Base-by-base conservation (phyloP, 2,797 vertebrate species). In the Lutra lutra region DNA sequence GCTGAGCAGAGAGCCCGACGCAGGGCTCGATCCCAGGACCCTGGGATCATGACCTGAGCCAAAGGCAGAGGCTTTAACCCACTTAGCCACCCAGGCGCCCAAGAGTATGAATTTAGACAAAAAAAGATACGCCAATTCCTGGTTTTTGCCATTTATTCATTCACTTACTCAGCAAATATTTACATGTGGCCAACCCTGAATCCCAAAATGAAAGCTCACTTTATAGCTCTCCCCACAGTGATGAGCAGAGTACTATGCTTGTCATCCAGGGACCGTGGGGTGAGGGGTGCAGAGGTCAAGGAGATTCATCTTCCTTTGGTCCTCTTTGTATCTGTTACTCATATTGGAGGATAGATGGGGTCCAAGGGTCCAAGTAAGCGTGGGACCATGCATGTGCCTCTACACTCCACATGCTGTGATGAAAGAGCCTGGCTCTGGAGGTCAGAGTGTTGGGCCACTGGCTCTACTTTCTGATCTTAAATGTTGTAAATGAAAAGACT, bases 101-200 rank as follows among this genome's bases (percentile, higher is more conserved):
- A 40, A 40, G 86, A 83, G 58, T 92, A 66, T 92, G 66, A 93
- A 62, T 82, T 75, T 54, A 95, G 60, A 86, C n/a, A 58, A 46
- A 75, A 75, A 72, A 64, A 64, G 29, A 58, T 17, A 66, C 9
- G 1, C 75, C 85, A 32, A 1, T 80, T 70, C 32, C 64, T 72
- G 64, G 3, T 78, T 40, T 32, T 27, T 38, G 43, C 54, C 82
- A 5, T 38, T 70, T 46, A 35, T 86, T 92, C 35, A 54, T 75
- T 83, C 38, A 43, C 68, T 91, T 40, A 87, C 21, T 84, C 5
- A 46, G 70, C n/a, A 87, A 46, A 38, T 97, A 56, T 25, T 70
- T 72, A 3, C 21, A 21, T 8, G 14, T 83, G 14, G 38, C 38
- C 64, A 68, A 15, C 7, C n/a, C 40, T 85, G 0, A 64, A 14